A percentile compares a stretch with the other conserved stretches of the same genome.
phyloP scores from a whole-genome alignment of 2,113 vertebrate species.

The Perca fluviatilis region DNA sequence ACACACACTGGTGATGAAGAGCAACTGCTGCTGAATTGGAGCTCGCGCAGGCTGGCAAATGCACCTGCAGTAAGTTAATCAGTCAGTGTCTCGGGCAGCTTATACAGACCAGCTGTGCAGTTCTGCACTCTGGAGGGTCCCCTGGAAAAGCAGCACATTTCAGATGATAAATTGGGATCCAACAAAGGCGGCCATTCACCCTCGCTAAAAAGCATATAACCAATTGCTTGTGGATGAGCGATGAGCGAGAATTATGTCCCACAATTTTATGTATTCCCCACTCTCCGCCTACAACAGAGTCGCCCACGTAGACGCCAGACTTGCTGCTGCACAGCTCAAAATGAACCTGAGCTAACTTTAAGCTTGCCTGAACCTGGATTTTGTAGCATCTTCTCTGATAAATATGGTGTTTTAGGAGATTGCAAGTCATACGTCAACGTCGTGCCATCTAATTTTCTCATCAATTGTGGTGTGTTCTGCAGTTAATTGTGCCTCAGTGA shows the following conservation, averaged over 20 bases:
- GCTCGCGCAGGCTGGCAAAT: constrained; percentile 37
- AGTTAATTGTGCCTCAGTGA: constrained; percentile 38
- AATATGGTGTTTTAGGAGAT: neutral
- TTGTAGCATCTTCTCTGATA: neutral
- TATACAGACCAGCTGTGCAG: constrained; percentile 70
- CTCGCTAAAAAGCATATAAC: constrained; percentile 50
- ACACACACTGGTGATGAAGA: constrained; percentile 52
- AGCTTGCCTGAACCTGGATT: too few species aligned
- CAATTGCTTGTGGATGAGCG: constrained; percentile 62
- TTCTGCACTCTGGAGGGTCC: constrained; percentile 50
- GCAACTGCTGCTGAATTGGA: constrained; percentile 30
- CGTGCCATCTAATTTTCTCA: constrained; percentile 11
- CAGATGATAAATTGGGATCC: constrained; percentile 66
- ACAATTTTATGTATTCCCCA: constrained; percentile 39
- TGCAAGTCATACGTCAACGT: constrained; percentile 7
- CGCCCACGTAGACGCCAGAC: neutral
- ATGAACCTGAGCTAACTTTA: neutral
- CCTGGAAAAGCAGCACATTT: constrained; percentile 46
- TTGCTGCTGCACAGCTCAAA: neutral
- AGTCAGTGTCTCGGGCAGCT: constrained; percentile 63
- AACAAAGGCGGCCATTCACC: constrained; percentile 65
- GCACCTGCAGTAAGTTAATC: constrained; percentile 72
- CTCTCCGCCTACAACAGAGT: constrained; percentile 7
- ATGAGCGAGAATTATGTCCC: constrained; percentile 53
- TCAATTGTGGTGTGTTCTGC: constrained; percentile 18